These are phyloP conservation scores for Pseudolaguvia tuberculata DNA, from an alignment of 2,113 vertebrate species.

Conservation along the genomic window DNA sequence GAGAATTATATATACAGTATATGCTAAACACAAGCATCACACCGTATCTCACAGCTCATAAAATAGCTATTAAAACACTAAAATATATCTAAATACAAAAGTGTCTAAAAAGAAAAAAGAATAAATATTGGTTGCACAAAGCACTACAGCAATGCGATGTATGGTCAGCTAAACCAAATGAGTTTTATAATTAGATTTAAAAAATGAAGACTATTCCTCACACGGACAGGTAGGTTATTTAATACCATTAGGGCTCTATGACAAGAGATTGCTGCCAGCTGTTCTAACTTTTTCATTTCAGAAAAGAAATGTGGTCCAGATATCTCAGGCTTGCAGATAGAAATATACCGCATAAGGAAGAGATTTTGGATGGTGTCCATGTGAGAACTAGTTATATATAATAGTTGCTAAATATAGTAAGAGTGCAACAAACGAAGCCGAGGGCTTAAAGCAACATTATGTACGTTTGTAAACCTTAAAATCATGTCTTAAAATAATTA, in stretches of 20 bases:
- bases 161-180: slow-evolving; percentile 14
- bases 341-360: neutral
- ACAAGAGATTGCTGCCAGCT: slow-evolving; percentile 9
- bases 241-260: slow-evolving; percentile 16
- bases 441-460: neutral
- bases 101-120: neutral
- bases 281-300: slow-evolving; percentile 21
- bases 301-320: slow-evolving; percentile 16
- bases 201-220: slow-evolving; percentile 27
- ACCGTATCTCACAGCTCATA: neutral
- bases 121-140: neutral
- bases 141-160: neutral
- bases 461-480: no score
- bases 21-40: neutral
- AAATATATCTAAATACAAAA: neutral
- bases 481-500: no score
- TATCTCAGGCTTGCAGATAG: neutral
- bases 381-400: neutral
- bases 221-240: slow-evolving; percentile 20
- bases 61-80: neutral
- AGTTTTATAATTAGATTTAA: slow-evolving; percentile 26
- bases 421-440: neutral
- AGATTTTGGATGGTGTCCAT: neutral
- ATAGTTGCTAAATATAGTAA: neutral
- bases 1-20: neutral